Evolutionary conservation across 2,888 invertebrate species (phyloP), one percentile per base, ranked within the genome.

Genomic region (Athalia circularis): DNA sequence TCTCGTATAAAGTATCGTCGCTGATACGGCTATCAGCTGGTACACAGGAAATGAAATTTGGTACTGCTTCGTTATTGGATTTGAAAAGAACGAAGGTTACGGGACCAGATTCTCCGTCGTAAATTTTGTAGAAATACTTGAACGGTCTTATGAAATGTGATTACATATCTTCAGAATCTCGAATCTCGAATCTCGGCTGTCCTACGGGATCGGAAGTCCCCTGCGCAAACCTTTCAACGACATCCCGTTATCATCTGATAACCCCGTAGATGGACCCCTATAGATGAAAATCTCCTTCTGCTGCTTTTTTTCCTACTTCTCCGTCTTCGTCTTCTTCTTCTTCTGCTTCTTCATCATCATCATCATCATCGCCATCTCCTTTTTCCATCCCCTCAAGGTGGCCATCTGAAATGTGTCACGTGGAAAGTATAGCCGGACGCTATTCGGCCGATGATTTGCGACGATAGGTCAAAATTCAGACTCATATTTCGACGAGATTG

Each of bases 61-160:
- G 57, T 57, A 29, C 29, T 29, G 45, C 70, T 70, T 70, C 70
- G 54, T 70, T 70, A 70, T 59, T 70, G 45, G 57, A 70, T 70
- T 70, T 47, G 45, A 70, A 70, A 43, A 70, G 50, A 70, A 43
- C 57, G 45, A 52, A 11, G 67, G 52, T 68, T 29, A 52, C 50
- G 54, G 3, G 54, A 3, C 54, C 9, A 4, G 8, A 11, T 6
- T 9, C 3, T 7, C 11, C 7, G 61, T 13, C 57, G 70, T 70
- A 54, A 70, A 70, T 70, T 70, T 70, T 70, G 50, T 70, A 43
- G 57, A 70, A 70, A 59, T 54, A 70, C 70, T 70, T 70, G 50
- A 57, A 57, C 57, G 70, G 43, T 70, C 70, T 70, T 57, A 70
- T 70, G 57, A 70, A 70, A 70, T 70, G 8, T 43, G 70, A 70